Conservation (phyloP, 1,140 invertebrate species). For the Apis laboriosa region DNA sequence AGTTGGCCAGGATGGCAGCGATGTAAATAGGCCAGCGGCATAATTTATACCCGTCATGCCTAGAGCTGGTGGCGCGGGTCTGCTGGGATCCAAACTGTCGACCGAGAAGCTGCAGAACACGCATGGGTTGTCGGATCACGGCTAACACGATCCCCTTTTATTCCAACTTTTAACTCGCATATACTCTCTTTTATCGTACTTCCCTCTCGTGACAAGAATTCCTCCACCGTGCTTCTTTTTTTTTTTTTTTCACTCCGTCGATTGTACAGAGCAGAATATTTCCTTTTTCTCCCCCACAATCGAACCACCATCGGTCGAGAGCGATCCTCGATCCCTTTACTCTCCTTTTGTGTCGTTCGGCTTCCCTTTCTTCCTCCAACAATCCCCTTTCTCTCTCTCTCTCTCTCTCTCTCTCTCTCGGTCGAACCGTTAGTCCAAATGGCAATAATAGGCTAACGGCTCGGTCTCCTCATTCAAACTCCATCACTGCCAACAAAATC, state of each 20-base stretch:
- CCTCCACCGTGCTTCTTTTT: background rate
- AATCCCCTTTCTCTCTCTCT: background rate
- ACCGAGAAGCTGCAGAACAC: slow-evolving; percentile 61
- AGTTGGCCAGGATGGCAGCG: slow-evolving; percentile 61
- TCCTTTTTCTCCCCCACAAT: no score
- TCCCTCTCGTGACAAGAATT: slow-evolving; percentile 13
- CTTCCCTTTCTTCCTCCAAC: no score
- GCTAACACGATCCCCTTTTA: slow-evolving; percentile 41
- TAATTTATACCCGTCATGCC: slow-evolving; percentile 75
- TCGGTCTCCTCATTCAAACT: no score
- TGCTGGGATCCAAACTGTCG: slow-evolving; percentile 64
- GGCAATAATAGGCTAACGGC: no score
- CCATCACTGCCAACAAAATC: no score
- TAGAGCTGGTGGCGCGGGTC: slow-evolving; percentile 61
- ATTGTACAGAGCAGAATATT: no score
- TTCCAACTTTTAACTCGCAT: background rate
- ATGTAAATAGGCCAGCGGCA: slow-evolving; percentile 77
- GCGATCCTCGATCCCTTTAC: no score
- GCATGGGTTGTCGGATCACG: slow-evolving; percentile 58
- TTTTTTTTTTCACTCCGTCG: no score
- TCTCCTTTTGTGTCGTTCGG: no score
- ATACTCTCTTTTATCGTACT: background rate
- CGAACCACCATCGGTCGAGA: no score
- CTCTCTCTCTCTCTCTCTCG: background rate
- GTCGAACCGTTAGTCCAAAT: no score